These are phyloP conservation scores for Notechis scutatus DNA, from an alignment of 2,113 vertebrate species.

Conservation along the genomic window DNA sequence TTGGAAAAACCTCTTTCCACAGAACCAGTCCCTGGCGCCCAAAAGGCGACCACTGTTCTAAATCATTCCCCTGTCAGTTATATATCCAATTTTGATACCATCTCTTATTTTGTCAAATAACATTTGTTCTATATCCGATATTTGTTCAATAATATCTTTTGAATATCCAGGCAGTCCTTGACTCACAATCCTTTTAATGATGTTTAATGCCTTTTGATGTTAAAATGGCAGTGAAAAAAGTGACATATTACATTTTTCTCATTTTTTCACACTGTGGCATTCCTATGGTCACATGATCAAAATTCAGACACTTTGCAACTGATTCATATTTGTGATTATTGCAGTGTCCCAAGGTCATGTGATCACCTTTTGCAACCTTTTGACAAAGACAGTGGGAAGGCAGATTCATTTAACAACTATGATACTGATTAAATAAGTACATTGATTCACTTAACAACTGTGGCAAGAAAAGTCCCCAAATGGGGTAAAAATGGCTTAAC, in stretches of 20 bases:
- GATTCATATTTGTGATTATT: neutral
- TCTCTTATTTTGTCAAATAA: neutral
- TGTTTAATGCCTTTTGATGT: neutral
- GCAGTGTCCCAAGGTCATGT: neutral
- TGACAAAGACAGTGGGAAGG: neutral
- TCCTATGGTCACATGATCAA: neutral
- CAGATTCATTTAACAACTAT: neutral
- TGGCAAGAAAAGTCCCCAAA: neutral
- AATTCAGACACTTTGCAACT: neutral
- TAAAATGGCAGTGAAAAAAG: neutral
- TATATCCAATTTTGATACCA: neutral
- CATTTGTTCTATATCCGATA: neutral
- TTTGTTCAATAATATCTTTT: neutral
- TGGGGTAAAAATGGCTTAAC: too few species aligned
- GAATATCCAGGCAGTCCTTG: neutral
- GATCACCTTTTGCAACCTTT: neutral
- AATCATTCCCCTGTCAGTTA: neutral
- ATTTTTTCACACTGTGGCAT: neutral
- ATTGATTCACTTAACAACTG: neutral
- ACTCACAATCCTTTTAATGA: neutral
- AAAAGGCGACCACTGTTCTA: neutral
- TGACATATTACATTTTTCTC: neutral
- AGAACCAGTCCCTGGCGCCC: neutral
- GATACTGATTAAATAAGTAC: neutral
- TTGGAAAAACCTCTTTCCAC: neutral